Conservation (phyloP, 1,140 invertebrate genomes). For the Brachionus koreanus region DNA sequence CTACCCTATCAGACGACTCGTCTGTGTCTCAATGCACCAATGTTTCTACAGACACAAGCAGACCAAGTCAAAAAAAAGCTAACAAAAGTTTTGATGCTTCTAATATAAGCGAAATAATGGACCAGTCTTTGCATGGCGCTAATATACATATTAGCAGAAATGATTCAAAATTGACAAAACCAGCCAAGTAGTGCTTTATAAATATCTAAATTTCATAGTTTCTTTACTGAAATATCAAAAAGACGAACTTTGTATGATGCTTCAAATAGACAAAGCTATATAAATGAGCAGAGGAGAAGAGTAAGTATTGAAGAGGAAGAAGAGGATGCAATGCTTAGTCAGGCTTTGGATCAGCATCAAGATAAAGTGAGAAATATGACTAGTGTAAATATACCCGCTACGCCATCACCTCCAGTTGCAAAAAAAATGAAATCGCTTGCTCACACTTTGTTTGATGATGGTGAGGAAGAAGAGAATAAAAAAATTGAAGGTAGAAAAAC, state of each 20-base stretch:
- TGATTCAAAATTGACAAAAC: neutral
- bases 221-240: neutral
- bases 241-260: constrained; percentile 35
- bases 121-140: neutral
- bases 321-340: constrained; percentile 5
- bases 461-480: constrained; percentile 9
- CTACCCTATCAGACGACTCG: constrained; percentile 20
- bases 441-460: constrained; percentile 32
- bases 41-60: neutral
- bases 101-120: constrained; percentile 15
- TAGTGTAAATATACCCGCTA: constrained; percentile 2
- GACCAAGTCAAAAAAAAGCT: neutral
- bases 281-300: neutral
- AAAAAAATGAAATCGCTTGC: constrained; percentile 20
- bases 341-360: constrained; percentile 29
- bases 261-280: constrained; percentile 18
- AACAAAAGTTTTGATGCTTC: constrained; percentile 17
- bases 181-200: neutral
- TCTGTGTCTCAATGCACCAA: neutral
- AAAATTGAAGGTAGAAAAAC: neutral
- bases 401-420: neutral
- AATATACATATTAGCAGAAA: neutral
- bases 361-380: neutral
- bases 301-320: neutral
- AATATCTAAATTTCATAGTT: neutral